These are phyloP conservation scores for Tetramorium parvispinum DNA, from an alignment of 1,140 invertebrate genomes.

Conservation along the genomic window DNA sequence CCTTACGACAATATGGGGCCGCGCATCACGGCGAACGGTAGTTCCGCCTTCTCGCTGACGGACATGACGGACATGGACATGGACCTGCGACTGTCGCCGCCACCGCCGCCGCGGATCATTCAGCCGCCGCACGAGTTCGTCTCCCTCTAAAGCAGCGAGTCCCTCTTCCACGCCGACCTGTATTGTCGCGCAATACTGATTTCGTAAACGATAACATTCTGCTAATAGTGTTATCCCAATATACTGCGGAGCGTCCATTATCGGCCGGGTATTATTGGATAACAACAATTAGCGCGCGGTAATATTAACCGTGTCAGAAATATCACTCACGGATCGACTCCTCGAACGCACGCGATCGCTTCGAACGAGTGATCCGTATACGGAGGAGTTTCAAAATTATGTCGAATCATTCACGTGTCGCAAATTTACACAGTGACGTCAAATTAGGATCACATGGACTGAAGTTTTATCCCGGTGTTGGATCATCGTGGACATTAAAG, in stretches of 20 bases:
- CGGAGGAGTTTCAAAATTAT: background rate
- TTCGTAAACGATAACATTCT: conserved; percentile 44
- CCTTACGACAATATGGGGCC: conserved; percentile 96
- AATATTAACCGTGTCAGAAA: conserved; percentile 28
- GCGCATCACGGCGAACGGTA: conserved; percentile 93
- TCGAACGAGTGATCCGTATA: conserved; percentile 36
- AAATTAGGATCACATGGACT: background rate
- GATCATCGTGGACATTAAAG: background rate
- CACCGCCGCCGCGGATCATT: conserved; percentile 85
- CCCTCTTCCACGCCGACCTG: background rate
- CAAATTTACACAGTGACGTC: conserved; percentile 16
- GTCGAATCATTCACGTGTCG: background rate
- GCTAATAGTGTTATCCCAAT: conserved; percentile 29
- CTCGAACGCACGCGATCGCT: background rate
- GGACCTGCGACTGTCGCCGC: conserved; percentile 84
- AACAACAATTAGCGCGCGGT: conserved; percentile 32
- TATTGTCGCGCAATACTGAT: conserved; percentile 21
- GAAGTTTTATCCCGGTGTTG: background rate
- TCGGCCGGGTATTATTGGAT: conserved; percentile 21
- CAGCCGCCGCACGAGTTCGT: conserved; percentile 86
- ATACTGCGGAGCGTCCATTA: conserved; percentile 35
- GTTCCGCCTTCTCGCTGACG: conserved; percentile 92
- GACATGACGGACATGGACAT: conserved; percentile 89
- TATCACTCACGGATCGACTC: conserved; percentile 9
- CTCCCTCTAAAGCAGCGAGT: conserved; percentile 76